Conservation (phyloP, 2,888 invertebrate genomes). For the Drosophila lutescens region DNA sequence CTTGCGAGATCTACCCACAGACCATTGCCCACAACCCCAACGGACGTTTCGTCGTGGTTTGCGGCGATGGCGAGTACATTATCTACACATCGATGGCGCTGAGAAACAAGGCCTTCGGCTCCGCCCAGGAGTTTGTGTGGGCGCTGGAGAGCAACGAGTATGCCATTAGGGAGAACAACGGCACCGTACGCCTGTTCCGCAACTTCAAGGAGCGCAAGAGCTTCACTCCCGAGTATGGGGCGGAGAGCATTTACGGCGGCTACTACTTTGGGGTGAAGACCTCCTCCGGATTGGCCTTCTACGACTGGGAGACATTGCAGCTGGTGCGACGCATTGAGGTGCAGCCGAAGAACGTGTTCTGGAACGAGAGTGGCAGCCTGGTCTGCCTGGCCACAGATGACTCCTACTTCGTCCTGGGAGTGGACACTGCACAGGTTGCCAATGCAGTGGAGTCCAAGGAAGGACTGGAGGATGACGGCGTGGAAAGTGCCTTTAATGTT, state of each 20-base stretch:
- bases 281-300: conserved; percentile 96
- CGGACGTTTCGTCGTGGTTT: conserved; percentile 96
- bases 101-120: conserved; percentile 99
- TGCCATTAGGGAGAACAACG: conserved; percentile 94
- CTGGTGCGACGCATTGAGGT: conserved; percentile 98
- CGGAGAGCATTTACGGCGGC: conserved; percentile 98
- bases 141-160: conserved; percentile 97
- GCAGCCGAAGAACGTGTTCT: conserved; percentile 95
- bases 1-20: conserved; percentile 99
- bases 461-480: conserved; percentile 93
- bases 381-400: conserved; percentile 98
- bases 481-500: conserved; percentile 98
- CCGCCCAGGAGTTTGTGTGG: conserved; percentile 99
- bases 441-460: conserved; percentile 91
- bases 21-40: conserved; percentile 99
- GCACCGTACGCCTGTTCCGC: conserved; percentile 96
- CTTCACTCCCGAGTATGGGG: conserved; percentile 98
- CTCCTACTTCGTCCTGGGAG: conserved; percentile 96
- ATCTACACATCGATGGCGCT: conserved; percentile 99
- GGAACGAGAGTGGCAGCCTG: conserved; percentile 98
- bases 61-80: conserved; percentile 99
- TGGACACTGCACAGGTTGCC: conserved; percentile 92
- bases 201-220: conserved; percentile 99
- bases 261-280: conserved; percentile 95
- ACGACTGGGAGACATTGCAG: conserved; percentile 98